phyloP scores from a whole-genome alignment of 1,140 invertebrate species.

The Anoplolepis gracilipes region DNA sequence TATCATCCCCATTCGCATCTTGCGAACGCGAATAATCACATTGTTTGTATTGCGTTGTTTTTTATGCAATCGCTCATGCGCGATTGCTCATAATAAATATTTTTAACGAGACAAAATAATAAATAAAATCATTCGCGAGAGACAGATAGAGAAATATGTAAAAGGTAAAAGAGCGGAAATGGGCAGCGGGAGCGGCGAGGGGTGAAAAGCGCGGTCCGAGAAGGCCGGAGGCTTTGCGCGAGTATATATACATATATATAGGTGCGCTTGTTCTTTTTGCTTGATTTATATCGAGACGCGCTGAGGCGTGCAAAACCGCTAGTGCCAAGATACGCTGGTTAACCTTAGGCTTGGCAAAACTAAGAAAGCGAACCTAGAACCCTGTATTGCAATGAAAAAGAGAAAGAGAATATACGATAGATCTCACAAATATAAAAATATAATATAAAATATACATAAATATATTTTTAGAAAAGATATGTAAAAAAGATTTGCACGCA shows the following conservation, averaged over 20 bases:
- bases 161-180: slow-evolving; percentile 1
- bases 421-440: neutral
- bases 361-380: slow-evolving; percentile 38
- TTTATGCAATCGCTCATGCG: slow-evolving; percentile 59
- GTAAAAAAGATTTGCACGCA: no score
- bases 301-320: slow-evolving; percentile 67
- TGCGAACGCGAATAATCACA: slow-evolving; percentile 47
- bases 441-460: neutral
- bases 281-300: slow-evolving; percentile 70
- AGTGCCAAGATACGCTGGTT: slow-evolving; percentile 66
- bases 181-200: slow-evolving; percentile 7
- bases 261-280: slow-evolving; percentile 66
- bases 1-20: slow-evolving; percentile 69
- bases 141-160: slow-evolving; percentile 31
- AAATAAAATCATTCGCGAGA: slow-evolving; percentile 54
- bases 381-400: neutral
- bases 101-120: slow-evolving; percentile 63
- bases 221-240: slow-evolving; percentile 61
- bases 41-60: slow-evolving; percentile 61
- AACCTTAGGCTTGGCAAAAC: slow-evolving; percentile 52
- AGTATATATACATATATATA: no score
- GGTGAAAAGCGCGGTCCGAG: slow-evolving; percentile 56
- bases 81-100: slow-evolving; percentile 73
- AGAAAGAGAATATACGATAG: neutral
- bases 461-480: no score